Evolutionary conservation across 1,140 invertebrate species (phyloP).

Genomic region (Neodiprion virginianus): DNA sequence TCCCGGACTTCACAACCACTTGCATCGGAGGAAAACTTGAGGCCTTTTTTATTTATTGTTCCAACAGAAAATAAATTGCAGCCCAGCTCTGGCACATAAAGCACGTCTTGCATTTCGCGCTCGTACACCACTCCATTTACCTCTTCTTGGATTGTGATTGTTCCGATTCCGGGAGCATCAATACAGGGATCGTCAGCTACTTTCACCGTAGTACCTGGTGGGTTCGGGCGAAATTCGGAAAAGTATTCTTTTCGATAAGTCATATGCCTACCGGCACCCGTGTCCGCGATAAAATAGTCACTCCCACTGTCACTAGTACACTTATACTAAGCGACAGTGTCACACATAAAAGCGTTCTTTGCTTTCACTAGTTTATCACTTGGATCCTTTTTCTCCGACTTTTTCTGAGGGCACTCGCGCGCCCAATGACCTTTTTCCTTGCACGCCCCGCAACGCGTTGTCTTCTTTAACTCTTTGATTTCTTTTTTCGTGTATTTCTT

Average conservation of each 20-base stretch:
- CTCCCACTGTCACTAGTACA: no score
- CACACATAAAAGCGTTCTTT: no score
- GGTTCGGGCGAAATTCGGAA: neutral
- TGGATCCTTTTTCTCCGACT: no score
- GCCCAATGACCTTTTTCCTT: slow-evolving; percentile 16
- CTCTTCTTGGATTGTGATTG: neutral
- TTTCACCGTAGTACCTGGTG: slow-evolving; percentile 13
- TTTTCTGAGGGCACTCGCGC: slow-evolving; percentile 10
- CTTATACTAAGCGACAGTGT: no score
- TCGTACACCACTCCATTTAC: neutral
- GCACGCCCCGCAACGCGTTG: slow-evolving; percentile 9
- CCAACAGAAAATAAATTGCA: slow-evolving; percentile 13
- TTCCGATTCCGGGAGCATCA: slow-evolving; percentile 12
- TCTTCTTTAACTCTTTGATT: slow-evolving; percentile 12
- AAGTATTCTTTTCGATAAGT: slow-evolving; percentile 17
- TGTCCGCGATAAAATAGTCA: slow-evolving; percentile 10
- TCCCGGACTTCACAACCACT: neutral
- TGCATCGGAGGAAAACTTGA: neutral
- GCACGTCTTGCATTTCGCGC: slow-evolving; percentile 9
- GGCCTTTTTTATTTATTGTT: neutral
- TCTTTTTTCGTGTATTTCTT: neutral
- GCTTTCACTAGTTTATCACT: no score
- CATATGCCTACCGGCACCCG: slow-evolving; percentile 26
- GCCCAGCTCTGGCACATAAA: slow-evolving; percentile 16
- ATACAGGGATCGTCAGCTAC: slow-evolving; percentile 15